A percentile compares a stretch with the other conserved stretches of the same genome.
phyloP scores from a whole-genome alignment of 2,797 vertebrate genomes.

The Chaetodon trifasciatus region DNA sequence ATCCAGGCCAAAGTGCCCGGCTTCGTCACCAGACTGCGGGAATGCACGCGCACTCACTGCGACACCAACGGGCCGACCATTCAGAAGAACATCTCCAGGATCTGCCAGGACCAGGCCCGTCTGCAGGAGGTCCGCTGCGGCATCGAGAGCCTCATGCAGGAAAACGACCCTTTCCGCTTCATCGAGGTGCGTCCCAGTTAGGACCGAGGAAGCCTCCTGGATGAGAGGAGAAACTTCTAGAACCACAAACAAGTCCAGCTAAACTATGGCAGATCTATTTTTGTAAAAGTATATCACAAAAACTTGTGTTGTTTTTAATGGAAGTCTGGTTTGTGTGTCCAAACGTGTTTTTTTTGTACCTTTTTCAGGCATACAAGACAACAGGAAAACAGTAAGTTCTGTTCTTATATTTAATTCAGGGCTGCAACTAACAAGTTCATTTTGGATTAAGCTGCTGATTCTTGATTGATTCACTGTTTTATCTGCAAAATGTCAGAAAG shows the following conservation, averaged over 20 bases:
- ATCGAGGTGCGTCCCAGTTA: slow-evolving; percentile 72
- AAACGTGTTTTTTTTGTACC: slow-evolving; percentile 19
- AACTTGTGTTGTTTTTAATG: too few species aligned
- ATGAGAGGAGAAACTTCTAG: too few species aligned
- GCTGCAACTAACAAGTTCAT: neutral
- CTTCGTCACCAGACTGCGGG: slow-evolving; percentile 68
- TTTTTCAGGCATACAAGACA: slow-evolving; percentile 78
- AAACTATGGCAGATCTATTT: too few species aligned
- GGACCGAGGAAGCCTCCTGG: too few species aligned
- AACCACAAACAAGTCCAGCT: too few species aligned
- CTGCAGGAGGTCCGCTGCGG: slow-evolving; percentile 77
- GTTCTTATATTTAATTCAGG: neutral
- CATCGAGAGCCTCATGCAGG: slow-evolving; percentile 75
- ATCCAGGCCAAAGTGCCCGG: slow-evolving; percentile 67
- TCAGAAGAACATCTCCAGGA: slow-evolving; percentile 78
- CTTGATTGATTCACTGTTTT: neutral
- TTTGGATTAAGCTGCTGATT: too few species aligned
- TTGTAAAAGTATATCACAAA: too few species aligned
- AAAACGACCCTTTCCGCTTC: slow-evolving; percentile 83
- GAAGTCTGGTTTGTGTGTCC: neutral
- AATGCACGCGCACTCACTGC: slow-evolving; percentile 56
- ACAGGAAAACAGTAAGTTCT: slow-evolving; percentile 80
- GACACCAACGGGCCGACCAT: slow-evolving; percentile 62
- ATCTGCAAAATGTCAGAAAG: neutral
- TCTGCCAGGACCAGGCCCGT: slow-evolving; percentile 78